Evolutionary conservation across 1,140 invertebrate genomes (phyloP).

Genomic region (Aphaenogaster ashmeadi): DNA sequence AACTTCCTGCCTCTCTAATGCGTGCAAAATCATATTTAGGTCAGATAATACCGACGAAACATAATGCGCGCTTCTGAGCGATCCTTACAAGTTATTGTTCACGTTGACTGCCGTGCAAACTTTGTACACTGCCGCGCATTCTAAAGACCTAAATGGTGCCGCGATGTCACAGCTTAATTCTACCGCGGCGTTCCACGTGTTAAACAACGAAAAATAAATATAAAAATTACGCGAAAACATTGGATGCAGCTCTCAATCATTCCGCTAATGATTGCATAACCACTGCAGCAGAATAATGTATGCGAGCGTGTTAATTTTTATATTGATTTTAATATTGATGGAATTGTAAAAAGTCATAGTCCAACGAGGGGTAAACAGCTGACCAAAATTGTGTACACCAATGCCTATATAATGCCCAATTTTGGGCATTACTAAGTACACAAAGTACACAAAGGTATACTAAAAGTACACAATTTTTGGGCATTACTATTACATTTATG

Average conservation of each 20-base stretch:
- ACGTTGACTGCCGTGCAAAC: not conserved
- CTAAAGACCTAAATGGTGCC: not conserved
- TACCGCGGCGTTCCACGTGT: not conserved
- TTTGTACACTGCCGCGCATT: not conserved
- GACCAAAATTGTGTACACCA: no score
- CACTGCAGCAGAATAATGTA: not conserved
- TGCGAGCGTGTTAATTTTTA: not conserved
- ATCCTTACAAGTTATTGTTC: slow-evolving; percentile 21
- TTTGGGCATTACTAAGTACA: no score
- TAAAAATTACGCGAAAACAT: not conserved
- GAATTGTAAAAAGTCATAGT: not conserved
- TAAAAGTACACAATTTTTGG: no score
- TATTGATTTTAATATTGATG: not conserved
- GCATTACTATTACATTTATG: no score
- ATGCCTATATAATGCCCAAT: no score
- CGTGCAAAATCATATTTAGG: slow-evolving; percentile 13
- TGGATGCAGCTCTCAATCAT: not conserved
- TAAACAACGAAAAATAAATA: not conserved
- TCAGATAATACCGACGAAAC: slow-evolving; percentile 2
- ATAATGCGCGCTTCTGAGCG: not conserved
- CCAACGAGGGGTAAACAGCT: no score
- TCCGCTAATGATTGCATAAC: slow-evolving; percentile 32
- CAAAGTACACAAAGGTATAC: no score
- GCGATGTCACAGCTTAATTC: not conserved
- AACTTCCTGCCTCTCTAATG: slow-evolving; percentile 31